phyloP scores from a whole-genome alignment of 2,113 vertebrate species.

The Cololabis saira region DNA sequence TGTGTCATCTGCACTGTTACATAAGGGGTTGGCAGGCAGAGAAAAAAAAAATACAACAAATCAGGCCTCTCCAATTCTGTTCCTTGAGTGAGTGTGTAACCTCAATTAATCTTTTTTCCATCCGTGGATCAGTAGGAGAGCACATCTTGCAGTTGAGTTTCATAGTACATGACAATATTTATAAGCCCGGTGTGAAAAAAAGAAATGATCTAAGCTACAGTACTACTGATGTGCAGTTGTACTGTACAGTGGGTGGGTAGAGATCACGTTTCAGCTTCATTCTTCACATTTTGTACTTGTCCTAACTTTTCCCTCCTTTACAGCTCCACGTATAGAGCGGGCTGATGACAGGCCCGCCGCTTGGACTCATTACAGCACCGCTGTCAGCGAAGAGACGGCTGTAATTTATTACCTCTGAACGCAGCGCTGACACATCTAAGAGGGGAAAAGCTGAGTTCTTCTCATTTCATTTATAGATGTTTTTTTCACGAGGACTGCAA shows the following conservation, averaged over 20 bases:
- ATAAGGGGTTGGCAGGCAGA: constrained; percentile 10
- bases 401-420: too few species aligned
- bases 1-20: constrained; percentile 41
- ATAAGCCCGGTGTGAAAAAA: constrained; percentile 2
- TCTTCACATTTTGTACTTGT: constrained; percentile 12
- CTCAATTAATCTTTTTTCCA: constrained; percentile 35
- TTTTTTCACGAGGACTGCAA: too few species aligned
- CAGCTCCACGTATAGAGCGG: not conserved
- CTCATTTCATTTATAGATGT: too few species aligned
- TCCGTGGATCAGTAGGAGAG: not conserved
- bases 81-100: constrained; percentile 14
- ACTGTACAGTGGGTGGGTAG: too few species aligned
- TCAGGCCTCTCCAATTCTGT: not conserved
- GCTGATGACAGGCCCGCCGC: not conserved
- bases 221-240: not conserved
- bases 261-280: constrained; percentile 1
- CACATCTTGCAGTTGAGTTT: not conserved
- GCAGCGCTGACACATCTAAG: not conserved
- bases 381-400: not conserved
- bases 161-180: constrained; percentile 9
- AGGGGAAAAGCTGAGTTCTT: not conserved
- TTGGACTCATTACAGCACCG: not conserved
- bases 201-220: not conserved
- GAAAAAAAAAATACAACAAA: not conserved
- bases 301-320: not conserved